Evolutionary conservation across 2,113 vertebrate genomes (phyloP), one percentile per base, ranked within the genome.

Genomic region (Salvelinus alpinus): DNA sequence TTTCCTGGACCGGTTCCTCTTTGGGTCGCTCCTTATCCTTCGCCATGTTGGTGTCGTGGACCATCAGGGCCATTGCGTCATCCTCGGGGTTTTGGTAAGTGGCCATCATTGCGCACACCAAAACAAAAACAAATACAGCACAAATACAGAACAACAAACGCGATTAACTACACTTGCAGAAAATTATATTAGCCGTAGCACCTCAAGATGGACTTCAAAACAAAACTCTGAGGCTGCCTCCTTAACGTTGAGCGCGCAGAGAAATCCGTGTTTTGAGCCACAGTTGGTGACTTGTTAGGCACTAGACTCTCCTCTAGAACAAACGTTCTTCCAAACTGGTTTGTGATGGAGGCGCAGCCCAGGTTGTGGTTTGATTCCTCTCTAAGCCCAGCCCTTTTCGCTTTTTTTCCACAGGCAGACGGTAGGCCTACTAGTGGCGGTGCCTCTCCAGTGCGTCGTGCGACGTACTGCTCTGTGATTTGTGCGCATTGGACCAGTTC

Each of bases 41-140:
- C 69, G 87, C 82, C n/a, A 91, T 89, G 83, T 93, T 80, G 75
- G 87, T 93, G 87, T 95, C 94, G 77, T 94, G 93, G 67, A 92
- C 93, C 93, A 96, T 93, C 65, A 96, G 81, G 20, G 92, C 88
- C 88, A 93, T 93, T 25, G 93, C 85, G 87, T 94, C 93, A 83
- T 95, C 95, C 85, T 96, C 96, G 8, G 94, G 91, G 84, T 94
- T 94, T 74, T 92, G 93, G 93, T 96, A 98, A 88, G 94, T 89
- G 90, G 92, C 94, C 97, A 98, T 98, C 95, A 94, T 95, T 91
- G 91, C 95, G 85, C 87, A 76, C 84, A 57, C 80, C 78, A 88
- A 87, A 88, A 76, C 82, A 85, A 91, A 77, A 88, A 86, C 74
- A 86, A 86, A 76, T 81, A 74, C 88, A 65, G 67, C 78, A 64